These are phyloP conservation scores for Taurulus bubalis DNA, from an alignment of 2,113 vertebrate genomes.

Conservation along the genomic window DNA sequence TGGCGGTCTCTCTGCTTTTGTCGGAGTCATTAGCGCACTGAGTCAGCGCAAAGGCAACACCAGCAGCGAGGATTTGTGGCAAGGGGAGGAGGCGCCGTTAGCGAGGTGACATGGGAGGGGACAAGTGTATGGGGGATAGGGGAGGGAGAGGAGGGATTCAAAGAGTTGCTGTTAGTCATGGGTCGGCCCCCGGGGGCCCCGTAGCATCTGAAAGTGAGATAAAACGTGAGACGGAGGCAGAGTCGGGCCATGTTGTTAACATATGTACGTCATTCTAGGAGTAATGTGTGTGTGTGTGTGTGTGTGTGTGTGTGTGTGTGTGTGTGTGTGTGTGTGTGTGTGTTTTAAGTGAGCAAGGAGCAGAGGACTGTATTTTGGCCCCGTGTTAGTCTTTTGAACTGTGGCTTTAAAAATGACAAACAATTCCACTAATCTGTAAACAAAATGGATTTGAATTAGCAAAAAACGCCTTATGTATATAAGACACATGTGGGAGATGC, in stretches of 20 bases:
- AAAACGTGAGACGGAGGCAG: conserved; percentile 23
- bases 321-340: conserved; percentile 23
- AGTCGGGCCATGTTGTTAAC: conserved; percentile 49
- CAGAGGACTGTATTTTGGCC: conserved; percentile 25
- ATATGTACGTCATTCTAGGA: conserved; percentile 27
- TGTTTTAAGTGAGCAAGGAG: conserved; percentile 41
- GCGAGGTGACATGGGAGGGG: conserved; percentile 45
- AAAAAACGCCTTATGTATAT: background rate
- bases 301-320: conserved; percentile 18
- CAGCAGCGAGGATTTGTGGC: conserved; percentile 33
- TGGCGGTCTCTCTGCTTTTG: conserved; percentile 30
- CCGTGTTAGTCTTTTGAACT: conserved; percentile 22
- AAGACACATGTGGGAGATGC: background rate
- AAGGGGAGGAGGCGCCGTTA: conserved; percentile 36
- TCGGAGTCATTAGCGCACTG: conserved; percentile 34
- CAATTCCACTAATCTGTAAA: conserved; percentile 30
- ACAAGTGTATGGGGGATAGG: background rate
- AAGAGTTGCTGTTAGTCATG: conserved; percentile 23
- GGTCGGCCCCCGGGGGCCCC: conserved; percentile 5
- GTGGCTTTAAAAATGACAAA: conserved; percentile 24
- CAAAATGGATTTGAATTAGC: conserved; percentile 16
- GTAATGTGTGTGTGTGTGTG: conserved; percentile 8
- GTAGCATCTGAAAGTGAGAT: conserved; percentile 18
- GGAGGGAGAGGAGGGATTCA: conserved; percentile 2
- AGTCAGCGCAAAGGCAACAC: conserved; percentile 31